Base-by-base conservation (phyloP, 2,888 invertebrate species). In the Hydraecia micacea region DNA sequence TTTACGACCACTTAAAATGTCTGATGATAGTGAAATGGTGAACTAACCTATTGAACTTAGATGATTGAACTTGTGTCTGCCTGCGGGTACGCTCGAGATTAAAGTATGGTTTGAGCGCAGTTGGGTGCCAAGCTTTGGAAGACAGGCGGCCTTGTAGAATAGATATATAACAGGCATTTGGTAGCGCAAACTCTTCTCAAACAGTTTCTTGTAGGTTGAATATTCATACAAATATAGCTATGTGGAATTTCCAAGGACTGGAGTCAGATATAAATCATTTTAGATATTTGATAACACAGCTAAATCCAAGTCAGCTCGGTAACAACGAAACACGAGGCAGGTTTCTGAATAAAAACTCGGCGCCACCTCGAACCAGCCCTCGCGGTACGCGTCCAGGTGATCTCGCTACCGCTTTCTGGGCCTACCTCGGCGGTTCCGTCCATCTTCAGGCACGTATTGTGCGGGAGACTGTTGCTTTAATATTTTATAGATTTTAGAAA, bases 21-120 rank as follows among this genome's bases (percentile, higher is more conserved):
- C 73, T 80, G 62, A 80, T 73, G 76, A 63, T 85, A 82, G 79
- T 73, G 83, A 86, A 86, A 85, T 82, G 67, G 74, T 79, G 73
- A 79, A 62, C 76, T 73, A 77, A 87, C 83, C 87, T 87, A 67
- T 78, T 86, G 88, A 86, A 80, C 86, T 83, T 46, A 55, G 52
- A 28, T 70, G 15, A 73, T 78, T 68, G 28, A 42, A 75, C 79
- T 79, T 66, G 71, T 18, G 25, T 2, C 9, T 42, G 67, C 62
- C 65, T 58, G 42, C 13, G 62, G 75, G 18, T 71, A 66, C 9
- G 65, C 39, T 79, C 49, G 60, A 36, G 46, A 52, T 49, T 15
- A 66, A 28, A 18, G 55, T 55, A 65, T 65, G 39, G 42, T 18
- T 67, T 69, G 21, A 28, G 28, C 49, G 15, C 71, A 58, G 55